A percentile compares a stretch with the other conserved stretches of the same genome.
These are phyloP conservation scores for Cerceris ruficornis DNA, from an alignment of 2,888 invertebrate genomes.

Conservation along the genomic window DNA sequence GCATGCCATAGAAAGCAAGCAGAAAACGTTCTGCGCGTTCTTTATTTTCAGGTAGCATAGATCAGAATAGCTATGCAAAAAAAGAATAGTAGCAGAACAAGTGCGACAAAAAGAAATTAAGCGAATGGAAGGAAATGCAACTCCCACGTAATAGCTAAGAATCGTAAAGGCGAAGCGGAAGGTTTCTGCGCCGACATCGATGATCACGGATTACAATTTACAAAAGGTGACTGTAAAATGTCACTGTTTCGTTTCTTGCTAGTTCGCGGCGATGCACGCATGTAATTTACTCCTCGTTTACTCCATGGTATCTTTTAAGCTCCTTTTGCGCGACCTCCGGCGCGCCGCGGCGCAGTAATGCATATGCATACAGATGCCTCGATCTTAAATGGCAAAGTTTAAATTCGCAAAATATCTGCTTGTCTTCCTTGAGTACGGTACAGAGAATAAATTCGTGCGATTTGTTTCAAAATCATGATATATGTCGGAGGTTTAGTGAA, in stretches of 20 bases:
- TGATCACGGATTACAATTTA: conserved; percentile 66
- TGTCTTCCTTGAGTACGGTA: not conserved
- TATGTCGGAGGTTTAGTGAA: no score
- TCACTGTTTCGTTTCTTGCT: conserved; percentile 56
- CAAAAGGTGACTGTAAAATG: conserved; percentile 68
- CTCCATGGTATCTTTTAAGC: conserved; percentile 20
- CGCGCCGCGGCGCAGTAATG: not conserved
- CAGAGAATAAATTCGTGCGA: not conserved
- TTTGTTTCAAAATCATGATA: not conserved
- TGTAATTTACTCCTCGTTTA: conserved; percentile 39
- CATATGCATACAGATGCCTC: conserved; percentile 17
- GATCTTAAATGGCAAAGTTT: conserved; percentile 51
- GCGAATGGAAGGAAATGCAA: conserved; percentile 19
- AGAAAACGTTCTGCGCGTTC: no score
- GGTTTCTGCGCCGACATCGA: conserved; percentile 56
- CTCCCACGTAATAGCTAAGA: conserved; percentile 28
- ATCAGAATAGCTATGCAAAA: not conserved
- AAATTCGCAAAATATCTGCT: not conserved
- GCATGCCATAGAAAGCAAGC: no score
- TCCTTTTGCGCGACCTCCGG: conserved; percentile 7
- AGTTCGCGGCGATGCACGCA: conserved; percentile 35
- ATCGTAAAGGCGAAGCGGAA: conserved; percentile 55
- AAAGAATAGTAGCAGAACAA: not conserved
- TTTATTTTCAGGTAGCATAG: not conserved
- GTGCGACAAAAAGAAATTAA: no score